Base-by-base conservation (phyloP, 2,797 vertebrate genomes). In the Tragelaphus oryx region DNA sequence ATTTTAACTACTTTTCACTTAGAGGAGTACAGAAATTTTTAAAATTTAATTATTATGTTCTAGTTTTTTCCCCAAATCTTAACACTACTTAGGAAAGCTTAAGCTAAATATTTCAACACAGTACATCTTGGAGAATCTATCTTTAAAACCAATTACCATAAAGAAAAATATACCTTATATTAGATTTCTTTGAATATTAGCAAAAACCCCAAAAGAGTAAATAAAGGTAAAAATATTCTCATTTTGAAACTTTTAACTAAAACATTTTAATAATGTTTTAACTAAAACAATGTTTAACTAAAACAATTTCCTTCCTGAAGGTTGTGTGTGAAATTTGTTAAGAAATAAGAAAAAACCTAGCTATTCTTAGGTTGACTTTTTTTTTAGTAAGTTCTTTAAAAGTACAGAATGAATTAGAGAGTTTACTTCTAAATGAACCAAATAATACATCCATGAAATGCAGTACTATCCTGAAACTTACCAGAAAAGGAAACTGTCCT, bases 1-100 rank as follows among this genome's bases (percentile, higher is more conserved):
- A 83, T 48, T 85, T 91, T 57, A 92, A 78, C 12, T 30, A 75
- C 24, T 90, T 95, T 96, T 94, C 33, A 92, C n/a, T 76, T 84
- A 52, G 26, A 83, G 28, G 46, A 95, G n/a, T 90, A 17, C 8
- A 87, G 54, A 89, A 8, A 62, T 50, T 22, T 79, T 91, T 52
- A 30, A 81, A 86, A 46, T 59, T 50, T 65, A 76, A 48, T 37
- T 74, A 81, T 74, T 83, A 10, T 87, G n/a, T 74, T 81, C 22
- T 16, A 28, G 6, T 46, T 28, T 52, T 41, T 33, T 1, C 2
- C 18, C 24, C 17, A 89, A 57, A 87, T 83, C 48, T 90, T 95
- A 87, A 78, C 44, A 90, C 17, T 83, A 12, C 65, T 91, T 79
- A 65, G 59, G 89, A 95, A 89, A 89, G 12, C 16, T 17, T 65